Percentiles rank a stretch among this genome's conserved stretches.
Conservation (phyloP, 2,113 vertebrate species). For the Silurus meridionalis region DNA sequence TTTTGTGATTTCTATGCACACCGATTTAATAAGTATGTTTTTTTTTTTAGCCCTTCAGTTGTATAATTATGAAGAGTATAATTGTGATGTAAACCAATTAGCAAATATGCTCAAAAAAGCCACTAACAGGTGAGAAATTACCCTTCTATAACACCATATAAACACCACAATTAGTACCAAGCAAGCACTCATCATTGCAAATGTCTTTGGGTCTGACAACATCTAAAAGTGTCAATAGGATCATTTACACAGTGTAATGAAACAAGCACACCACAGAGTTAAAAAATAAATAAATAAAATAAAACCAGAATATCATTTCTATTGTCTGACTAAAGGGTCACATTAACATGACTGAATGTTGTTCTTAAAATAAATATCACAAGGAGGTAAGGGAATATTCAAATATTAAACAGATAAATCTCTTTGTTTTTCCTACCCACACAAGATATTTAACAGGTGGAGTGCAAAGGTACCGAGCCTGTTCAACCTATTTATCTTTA, state of each 20-base stretch:
- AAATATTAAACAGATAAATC: constrained; percentile 42
- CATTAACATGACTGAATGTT: constrained; percentile 23
- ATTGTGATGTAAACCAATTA: not conserved
- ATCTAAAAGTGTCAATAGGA: not conserved
- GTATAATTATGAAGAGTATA: not conserved
- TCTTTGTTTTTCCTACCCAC: not conserved
- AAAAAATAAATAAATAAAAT: not conserved
- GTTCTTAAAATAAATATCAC: not conserved
- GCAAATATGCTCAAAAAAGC: not conserved
- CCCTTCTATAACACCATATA: not conserved
- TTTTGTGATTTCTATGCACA: not conserved
- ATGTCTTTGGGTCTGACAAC: not conserved
- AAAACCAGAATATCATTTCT: not conserved
- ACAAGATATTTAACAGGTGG: constrained; percentile 11
- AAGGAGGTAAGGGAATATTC: not conserved
- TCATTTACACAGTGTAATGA: not conserved
- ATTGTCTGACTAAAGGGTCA: not conserved
- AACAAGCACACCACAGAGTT: not conserved
- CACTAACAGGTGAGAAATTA: not conserved
- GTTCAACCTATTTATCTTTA: not conserved
- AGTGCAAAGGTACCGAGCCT: not conserved
- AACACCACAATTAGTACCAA: not conserved
- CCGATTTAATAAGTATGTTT: not conserved
- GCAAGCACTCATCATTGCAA: not conserved
- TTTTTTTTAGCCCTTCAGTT: not conserved